Evolutionary conservation across 2,888 invertebrate species (phyloP).

Genomic region (Chrysodeixis includens): DNA sequence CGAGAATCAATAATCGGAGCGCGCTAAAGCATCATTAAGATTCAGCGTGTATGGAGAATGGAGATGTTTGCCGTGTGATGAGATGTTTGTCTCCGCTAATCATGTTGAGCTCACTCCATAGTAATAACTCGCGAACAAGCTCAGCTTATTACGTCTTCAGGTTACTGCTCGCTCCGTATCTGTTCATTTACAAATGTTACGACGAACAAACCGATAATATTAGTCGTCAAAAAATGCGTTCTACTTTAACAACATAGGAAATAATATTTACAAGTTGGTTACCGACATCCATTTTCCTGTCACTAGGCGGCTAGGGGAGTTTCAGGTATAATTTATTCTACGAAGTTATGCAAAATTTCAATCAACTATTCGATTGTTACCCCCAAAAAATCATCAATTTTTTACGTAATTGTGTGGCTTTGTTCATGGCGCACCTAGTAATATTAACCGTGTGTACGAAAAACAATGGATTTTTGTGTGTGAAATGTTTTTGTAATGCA

Average conservation of each 20-base stretch:
- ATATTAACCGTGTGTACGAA: neutral
- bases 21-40: neutral
- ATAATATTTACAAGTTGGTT: neutral
- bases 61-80: neutral
- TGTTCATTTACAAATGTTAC: neutral
- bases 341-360: conserved; percentile 4
- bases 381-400: neutral
- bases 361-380: neutral
- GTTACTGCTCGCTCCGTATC: neutral
- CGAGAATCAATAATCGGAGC: neutral
- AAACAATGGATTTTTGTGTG: neutral
- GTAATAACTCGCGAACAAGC: neutral
- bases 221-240: neutral
- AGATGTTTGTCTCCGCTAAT: neutral
- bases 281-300: neutral
- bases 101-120: neutral
- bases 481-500: neutral
- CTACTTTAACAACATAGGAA: neutral
- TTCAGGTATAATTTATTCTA: neutral
- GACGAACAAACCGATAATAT: neutral
- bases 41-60: neutral
- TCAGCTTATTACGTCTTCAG: neutral
- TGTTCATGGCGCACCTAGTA: neutral
- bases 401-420: neutral
- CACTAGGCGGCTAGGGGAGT: neutral